Evolutionary conservation across 1,140 invertebrate species (phyloP).

Genomic region (Dendrolimus kikuchii): DNA sequence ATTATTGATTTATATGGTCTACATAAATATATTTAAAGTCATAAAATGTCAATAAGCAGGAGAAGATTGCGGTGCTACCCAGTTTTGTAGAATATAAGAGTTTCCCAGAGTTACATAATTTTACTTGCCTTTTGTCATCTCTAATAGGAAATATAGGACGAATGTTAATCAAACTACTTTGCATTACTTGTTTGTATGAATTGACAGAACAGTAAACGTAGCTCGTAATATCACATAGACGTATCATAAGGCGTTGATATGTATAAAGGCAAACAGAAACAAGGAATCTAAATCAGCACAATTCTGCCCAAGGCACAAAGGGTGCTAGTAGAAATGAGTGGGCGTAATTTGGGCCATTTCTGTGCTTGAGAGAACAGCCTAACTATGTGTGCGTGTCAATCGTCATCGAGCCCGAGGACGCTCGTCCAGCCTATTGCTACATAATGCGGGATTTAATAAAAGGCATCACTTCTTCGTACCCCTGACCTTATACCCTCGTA

Average conservation of each 20-base stretch:
- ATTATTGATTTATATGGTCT: too few relatives aligned
- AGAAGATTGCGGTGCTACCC: too few relatives aligned
- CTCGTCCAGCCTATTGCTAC: conserved; percentile 11
- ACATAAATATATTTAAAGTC: too few relatives aligned
- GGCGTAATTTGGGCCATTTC: conserved; percentile 33
- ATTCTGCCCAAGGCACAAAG: conserved; percentile 22
- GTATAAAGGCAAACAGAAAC: conserved; percentile 14
- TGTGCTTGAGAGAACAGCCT: conserved; percentile 12
- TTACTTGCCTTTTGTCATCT: too few relatives aligned
- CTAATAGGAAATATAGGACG: too few relatives aligned
- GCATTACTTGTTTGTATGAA: too few relatives aligned
- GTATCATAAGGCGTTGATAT: conserved; percentile 1
- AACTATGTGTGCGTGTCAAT: conserved; percentile 17
- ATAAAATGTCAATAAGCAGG: too few relatives aligned
- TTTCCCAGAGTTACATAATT: too few relatives aligned
- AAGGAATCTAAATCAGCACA: conserved; percentile 25
- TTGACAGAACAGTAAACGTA: background rate
- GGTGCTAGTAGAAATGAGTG: conserved; percentile 16
- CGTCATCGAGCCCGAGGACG: conserved; percentile 13
- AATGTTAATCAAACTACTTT: too few relatives aligned
- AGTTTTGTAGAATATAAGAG: too few relatives aligned
- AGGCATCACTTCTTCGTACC: background rate
- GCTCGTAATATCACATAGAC: background rate
- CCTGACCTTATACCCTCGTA: conserved; percentile 6
- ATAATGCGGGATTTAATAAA: conserved; percentile 37